Conservation (phyloP, 2,797 vertebrate genomes). For the Chromobotia macracanthus region DNA sequence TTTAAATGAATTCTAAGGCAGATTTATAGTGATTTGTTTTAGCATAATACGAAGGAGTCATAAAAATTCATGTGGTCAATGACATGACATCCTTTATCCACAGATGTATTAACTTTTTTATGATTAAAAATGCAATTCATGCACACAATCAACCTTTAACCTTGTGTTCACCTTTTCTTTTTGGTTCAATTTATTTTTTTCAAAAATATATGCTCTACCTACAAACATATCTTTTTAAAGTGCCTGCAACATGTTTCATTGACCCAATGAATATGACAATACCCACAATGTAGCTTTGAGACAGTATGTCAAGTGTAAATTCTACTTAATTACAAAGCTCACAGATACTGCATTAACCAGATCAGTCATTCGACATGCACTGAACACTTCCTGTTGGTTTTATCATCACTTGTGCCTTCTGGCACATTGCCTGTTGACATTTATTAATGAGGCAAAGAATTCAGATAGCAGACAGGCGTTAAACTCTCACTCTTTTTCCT, state of each 20-base stretch:
- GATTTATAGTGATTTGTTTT: background rate
- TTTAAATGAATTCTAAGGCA: slow-evolving; percentile 19
- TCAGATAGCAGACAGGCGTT: slow-evolving; percentile 16
- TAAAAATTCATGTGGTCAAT: background rate
- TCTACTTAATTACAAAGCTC: background rate
- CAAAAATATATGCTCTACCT: too few relatives aligned
- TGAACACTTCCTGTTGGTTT: slow-evolving; percentile 38
- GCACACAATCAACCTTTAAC: background rate
- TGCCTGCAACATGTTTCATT: too few relatives aligned
- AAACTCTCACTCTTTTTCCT: slow-evolving; percentile 9
- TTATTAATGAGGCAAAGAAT: slow-evolving; percentile 35
- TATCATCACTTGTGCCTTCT: slow-evolving; percentile 23
- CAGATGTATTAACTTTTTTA: too few relatives aligned
- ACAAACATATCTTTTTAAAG: too few relatives aligned
- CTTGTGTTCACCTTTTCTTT: too few relatives aligned
- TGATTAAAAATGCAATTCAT: too few relatives aligned
- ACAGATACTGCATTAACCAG: slow-evolving; percentile 45
- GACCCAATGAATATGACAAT: too few relatives aligned
- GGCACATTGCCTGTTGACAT: slow-evolving; percentile 13
- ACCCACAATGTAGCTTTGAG: background rate
- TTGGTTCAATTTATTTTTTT: too few relatives aligned
- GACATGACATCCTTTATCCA: too few relatives aligned
- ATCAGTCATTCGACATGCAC: slow-evolving; percentile 14
- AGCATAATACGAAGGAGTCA: too few relatives aligned
- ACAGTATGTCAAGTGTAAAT: too few relatives aligned